Conservation (phyloP, 2,113 vertebrate species). For the Pachypanchax playfairii region DNA sequence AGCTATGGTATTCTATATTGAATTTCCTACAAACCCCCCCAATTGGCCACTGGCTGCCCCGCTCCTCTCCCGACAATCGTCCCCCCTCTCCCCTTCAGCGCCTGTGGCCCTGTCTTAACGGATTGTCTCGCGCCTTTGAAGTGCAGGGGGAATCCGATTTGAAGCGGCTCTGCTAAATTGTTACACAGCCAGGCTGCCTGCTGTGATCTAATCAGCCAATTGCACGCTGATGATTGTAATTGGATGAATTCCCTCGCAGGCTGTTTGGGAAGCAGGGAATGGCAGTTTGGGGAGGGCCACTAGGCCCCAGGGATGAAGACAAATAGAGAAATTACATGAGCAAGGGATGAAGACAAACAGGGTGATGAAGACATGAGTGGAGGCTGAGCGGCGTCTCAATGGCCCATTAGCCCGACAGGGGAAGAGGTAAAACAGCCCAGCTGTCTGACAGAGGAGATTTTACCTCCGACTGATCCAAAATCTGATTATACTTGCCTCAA, state of each 20-base stretch:
- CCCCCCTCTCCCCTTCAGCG: slow-evolving; percentile 47
- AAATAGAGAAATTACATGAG: slow-evolving; percentile 81
- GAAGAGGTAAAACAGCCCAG: slow-evolving; percentile 72
- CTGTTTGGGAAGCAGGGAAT: slow-evolving; percentile 72
- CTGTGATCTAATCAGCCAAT: slow-evolving; percentile 80
- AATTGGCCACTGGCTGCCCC: slow-evolving; percentile 56
- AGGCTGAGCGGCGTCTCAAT: slow-evolving; percentile 74
- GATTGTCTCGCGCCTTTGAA: slow-evolving; percentile 82
- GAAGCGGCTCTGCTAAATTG: slow-evolving; percentile 79
- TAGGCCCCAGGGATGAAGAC: slow-evolving; percentile 80
- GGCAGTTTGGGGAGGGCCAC: slow-evolving; percentile 71
- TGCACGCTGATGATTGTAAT: slow-evolving; percentile 82
- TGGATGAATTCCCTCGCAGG: slow-evolving; percentile 85
- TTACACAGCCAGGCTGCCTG: slow-evolving; percentile 76
- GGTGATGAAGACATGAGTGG: slow-evolving; percentile 73
- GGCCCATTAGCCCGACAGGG: slow-evolving; percentile 76
- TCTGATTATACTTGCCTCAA: slow-evolving; percentile 59
- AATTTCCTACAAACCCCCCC: slow-evolving; percentile 72
- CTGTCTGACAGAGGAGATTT: slow-evolving; percentile 61
- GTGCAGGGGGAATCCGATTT: slow-evolving; percentile 78
- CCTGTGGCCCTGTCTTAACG: slow-evolving; percentile 82
- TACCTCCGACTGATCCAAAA: slow-evolving; percentile 59
- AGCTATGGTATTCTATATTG: slow-evolving; percentile 81
- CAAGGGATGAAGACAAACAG: slow-evolving; percentile 72
- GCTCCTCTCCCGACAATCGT: slow-evolving; percentile 45